Percentiles rank a stretch among this genome's conserved stretches.
Evolutionary conservation across 1,140 invertebrate species (phyloP).

Genomic region (Drosophila miranda): DNA sequence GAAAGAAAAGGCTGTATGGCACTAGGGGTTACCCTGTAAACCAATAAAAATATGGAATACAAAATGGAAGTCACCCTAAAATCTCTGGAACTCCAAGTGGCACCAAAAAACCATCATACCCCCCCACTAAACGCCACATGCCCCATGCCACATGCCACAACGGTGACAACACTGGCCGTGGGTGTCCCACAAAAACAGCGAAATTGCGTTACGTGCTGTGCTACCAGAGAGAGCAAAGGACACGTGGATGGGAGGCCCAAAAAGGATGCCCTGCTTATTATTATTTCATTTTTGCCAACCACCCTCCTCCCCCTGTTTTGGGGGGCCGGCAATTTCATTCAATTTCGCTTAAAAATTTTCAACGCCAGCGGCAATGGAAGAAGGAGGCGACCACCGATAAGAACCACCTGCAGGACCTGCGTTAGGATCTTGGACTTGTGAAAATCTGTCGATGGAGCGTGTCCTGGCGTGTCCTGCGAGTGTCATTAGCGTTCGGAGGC

Average conservation of each 20-base stretch:
- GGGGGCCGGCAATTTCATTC: constrained; percentile 58
- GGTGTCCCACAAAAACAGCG: constrained; percentile 9
- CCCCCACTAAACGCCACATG: too few relatives aligned
- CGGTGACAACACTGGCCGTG: too few relatives aligned
- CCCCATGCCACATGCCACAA: too few relatives aligned
- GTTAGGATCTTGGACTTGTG: constrained; percentile 57
- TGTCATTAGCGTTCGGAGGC: constrained; percentile 53
- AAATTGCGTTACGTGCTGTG: constrained; percentile 57
- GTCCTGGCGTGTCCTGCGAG: constrained; percentile 59
- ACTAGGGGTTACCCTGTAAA: too few relatives aligned
- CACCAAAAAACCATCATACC: too few relatives aligned
- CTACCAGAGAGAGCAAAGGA: not conserved
- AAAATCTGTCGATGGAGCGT: constrained; percentile 37
- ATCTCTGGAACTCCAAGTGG: too few relatives aligned
- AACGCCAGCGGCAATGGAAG: constrained; percentile 48
- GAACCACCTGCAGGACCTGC: constrained; percentile 32
- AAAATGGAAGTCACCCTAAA: too few relatives aligned
- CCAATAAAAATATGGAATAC: too few relatives aligned
- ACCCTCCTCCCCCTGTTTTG: not conserved
- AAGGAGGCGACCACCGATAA: constrained; percentile 20
- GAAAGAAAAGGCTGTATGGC: too few relatives aligned
- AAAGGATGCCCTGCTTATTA: constrained; percentile 48
- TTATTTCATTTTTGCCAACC: constrained; percentile 58
- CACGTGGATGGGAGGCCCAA: not conserved
- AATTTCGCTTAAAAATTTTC: constrained; percentile 65